Base-by-base conservation (phyloP, 2,113 vertebrate genomes). In the Zonotrichia leucophrys region DNA sequence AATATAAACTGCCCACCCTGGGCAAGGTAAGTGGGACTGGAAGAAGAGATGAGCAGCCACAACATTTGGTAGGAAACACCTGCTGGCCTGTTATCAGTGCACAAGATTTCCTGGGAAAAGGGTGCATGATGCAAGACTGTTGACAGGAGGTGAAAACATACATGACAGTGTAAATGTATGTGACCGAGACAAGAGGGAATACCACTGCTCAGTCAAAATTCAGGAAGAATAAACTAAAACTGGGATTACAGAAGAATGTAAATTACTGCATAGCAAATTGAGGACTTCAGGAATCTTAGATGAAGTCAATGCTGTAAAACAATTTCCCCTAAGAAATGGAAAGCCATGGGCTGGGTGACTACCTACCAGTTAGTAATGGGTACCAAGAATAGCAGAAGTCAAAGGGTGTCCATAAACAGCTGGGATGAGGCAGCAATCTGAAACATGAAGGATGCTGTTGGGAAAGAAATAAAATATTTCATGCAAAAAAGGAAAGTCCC, bases 91-190 rank as follows among this genome's bases (percentile, higher is more conserved):
- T 70, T 90, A 86, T 7, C 12, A 4, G 76, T 31, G 20, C 68
- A 52, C 12, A 47, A 83, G 30, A 55, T 93, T 94, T 89, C 80
- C 64, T 67, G 19, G 68, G 73, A 68, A 93, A 83, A 89, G 52
- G 14, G 47, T 50, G 55, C 7, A 2, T 2, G 15, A 67, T 31
- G 59, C 39, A 39, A 25, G 44, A 90, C 59, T 37, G 55, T 47
- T 88, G 95, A 90, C 68, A 78, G 80, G 64, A 94, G 55, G 92
- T 78, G 83, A 87, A 93, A 96, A 93, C 76, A 78, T 37, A 81
- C 44, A 56, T 78, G 86, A 86, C 68, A 90, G 75, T 82, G 74
- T 30, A 73, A 60, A 74, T 80, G 67, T 88, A 70, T n/a, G 73
- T 4, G 9, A 73, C 68, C 5, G 3, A 92, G 68, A 67, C 33